Percentiles rank a stretch among this genome's conserved stretches.
These are phyloP conservation scores for Cantharis nigra DNA, from an alignment of 2,888 invertebrate species.

Conservation along the genomic window DNA sequence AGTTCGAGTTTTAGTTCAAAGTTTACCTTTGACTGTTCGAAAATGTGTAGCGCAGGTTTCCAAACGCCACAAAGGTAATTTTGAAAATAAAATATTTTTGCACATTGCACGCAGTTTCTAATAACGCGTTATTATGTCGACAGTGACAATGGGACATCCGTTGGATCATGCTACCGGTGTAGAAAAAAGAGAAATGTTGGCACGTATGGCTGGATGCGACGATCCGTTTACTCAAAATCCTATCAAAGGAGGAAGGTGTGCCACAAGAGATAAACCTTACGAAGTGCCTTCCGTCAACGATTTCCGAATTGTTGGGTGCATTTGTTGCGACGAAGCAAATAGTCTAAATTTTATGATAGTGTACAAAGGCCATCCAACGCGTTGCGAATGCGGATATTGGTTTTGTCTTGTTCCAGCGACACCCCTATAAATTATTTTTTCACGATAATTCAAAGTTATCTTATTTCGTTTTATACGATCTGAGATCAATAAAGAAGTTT, in stretches of 20 bases:
- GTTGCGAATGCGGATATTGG: slow-evolving; percentile 97
- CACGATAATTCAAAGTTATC: neutral
- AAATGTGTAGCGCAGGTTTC: neutral
- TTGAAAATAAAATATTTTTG: neutral
- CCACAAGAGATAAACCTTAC: slow-evolving; percentile 85
- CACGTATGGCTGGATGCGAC: slow-evolving; percentile 84
- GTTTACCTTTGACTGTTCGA: neutral
- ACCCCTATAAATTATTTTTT: slow-evolving; percentile 49
- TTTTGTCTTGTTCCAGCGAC: slow-evolving; percentile 81
- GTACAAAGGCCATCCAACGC: slow-evolving; percentile 83
- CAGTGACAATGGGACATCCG: slow-evolving; percentile 53
- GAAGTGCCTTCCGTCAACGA: slow-evolving; percentile 89
- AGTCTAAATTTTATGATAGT: slow-evolving; percentile 94
- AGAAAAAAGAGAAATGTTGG: slow-evolving; percentile 56
- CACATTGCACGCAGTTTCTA: neutral
- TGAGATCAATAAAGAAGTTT: neutral
- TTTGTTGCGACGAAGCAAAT: slow-evolving; percentile 88
- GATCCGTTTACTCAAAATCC: slow-evolving; percentile 85
- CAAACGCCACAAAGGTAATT: neutral
- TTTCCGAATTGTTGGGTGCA: slow-evolving; percentile 81
- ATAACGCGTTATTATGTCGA: slow-evolving; percentile 13
- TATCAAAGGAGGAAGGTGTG: slow-evolving; percentile 71
- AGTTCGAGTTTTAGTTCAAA: neutral
- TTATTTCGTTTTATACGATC: neutral
- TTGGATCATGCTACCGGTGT: neutral